Conservation (phyloP, 2,888 invertebrate species). For the Teinopalpus imperialis region DNA sequence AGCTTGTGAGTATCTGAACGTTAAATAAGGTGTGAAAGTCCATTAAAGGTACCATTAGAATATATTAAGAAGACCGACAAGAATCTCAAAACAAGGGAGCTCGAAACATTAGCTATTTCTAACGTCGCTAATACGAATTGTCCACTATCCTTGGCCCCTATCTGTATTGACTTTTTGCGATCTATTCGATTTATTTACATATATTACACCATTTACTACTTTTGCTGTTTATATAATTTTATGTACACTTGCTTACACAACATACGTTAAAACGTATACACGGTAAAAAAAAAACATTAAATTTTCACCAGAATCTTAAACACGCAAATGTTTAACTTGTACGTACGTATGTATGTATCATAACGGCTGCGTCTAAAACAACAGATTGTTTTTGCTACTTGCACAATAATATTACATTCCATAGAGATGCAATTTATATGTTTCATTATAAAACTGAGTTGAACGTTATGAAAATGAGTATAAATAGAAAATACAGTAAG, state of each 20-base stretch:
- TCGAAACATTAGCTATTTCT: constrained; percentile 37
- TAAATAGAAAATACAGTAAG: too few species aligned
- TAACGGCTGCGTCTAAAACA: not conserved
- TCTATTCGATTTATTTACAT: constrained; percentile 12
- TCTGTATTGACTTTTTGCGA: constrained; percentile 30
- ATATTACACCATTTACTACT: constrained; percentile 27
- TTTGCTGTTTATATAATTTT: constrained; percentile 35
- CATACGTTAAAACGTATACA: not conserved
- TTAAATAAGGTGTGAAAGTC: constrained; percentile 19
- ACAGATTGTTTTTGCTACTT: not conserved
- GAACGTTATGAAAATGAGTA: too few species aligned
- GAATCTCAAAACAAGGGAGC: constrained; percentile 28
- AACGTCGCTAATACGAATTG: constrained; percentile 42
- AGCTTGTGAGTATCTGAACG: constrained; percentile 1
- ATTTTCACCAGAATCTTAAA: constrained; percentile 20
- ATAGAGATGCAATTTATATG: too few species aligned
- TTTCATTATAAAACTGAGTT: too few species aligned
- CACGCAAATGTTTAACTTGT: too few species aligned
- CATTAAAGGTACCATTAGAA: constrained; percentile 6
- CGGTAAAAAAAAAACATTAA: not conserved
- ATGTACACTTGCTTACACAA: constrained; percentile 8
- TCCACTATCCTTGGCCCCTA: constrained; percentile 55
- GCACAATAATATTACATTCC: too few species aligned
- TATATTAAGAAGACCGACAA: constrained; percentile 2
- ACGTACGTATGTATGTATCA: too few species aligned